Evolutionary conservation across 2,888 invertebrate genomes (phyloP).

Genomic region (Seladonia tumulorum): DNA sequence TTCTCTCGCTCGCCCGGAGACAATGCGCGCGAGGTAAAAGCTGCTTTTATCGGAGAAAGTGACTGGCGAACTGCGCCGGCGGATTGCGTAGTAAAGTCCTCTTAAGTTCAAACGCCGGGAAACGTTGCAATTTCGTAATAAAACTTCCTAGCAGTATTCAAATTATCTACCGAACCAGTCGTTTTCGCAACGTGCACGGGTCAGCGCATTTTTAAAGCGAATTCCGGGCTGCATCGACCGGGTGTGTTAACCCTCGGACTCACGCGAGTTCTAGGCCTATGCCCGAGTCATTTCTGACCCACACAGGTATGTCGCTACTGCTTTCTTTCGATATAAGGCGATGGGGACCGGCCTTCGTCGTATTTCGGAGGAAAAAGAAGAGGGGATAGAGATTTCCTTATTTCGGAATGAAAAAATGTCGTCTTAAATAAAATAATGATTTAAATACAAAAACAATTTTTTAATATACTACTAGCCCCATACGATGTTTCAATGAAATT

Average conservation of each 20-base stretch:
- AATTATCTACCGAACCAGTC: neutral
- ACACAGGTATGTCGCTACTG: too few relatives aligned
- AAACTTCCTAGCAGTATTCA: neutral
- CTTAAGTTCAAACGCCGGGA: neutral
- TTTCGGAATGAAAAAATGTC: too few relatives aligned
- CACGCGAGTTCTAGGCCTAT: too few relatives aligned
- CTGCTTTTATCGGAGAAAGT: slow-evolving; percentile 43
- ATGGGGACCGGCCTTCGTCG: too few relatives aligned
- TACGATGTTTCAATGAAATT: too few relatives aligned
- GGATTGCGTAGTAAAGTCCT: neutral
- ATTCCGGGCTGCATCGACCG: neutral
- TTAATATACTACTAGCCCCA: too few relatives aligned
- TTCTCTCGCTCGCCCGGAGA: neutral
- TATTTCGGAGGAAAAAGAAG: too few relatives aligned
- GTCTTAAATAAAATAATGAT: too few relatives aligned
- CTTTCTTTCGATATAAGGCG: too few relatives aligned
- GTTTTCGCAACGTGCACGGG: neutral
- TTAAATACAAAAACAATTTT: too few relatives aligned
- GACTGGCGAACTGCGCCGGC: slow-evolving; percentile 7
- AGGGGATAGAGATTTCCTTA: too few relatives aligned
- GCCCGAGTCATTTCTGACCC: too few relatives aligned
- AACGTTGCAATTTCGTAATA: neutral
- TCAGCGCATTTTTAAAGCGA: neutral
- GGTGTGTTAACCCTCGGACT: neutral
- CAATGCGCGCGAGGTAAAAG: slow-evolving; percentile 18